Percentiles rank a stretch among this genome's conserved stretches.
phyloP scores from a whole-genome alignment of 2,113 vertebrate species.

The Origma solitaria region DNA sequence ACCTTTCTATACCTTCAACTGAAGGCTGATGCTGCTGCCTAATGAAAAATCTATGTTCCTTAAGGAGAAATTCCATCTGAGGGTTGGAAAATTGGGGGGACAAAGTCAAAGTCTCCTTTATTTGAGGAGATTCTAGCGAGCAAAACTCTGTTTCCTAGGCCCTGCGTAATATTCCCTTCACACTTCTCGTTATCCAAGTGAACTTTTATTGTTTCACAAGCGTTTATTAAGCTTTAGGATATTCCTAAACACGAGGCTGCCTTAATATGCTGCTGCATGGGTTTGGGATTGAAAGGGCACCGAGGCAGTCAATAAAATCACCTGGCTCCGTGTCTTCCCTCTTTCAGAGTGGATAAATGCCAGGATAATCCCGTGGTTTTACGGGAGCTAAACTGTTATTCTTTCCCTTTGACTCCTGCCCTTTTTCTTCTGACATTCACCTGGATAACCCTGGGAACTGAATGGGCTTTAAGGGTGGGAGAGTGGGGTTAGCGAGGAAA shows the following conservation, averaged over 20 bases:
- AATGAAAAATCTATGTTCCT: background rate
- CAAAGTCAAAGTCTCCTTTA: slow-evolving; percentile 10
- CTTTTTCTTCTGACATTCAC: slow-evolving; percentile 11
- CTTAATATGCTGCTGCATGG: slow-evolving; percentile 42
- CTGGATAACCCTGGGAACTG: background rate
- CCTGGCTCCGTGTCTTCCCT: background rate
- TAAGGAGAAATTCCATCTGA: background rate
- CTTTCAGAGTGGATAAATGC: slow-evolving; percentile 12
- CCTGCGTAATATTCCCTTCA: slow-evolving; percentile 36
- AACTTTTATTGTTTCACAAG: slow-evolving; percentile 39
- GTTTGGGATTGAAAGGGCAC: slow-evolving; percentile 45
- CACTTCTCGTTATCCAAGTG: slow-evolving; percentile 46
- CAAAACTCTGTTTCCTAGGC: no score
- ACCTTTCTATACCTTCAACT: background rate
- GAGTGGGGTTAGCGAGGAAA: background rate
- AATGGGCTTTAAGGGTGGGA: background rate
- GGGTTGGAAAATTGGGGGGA: background rate
- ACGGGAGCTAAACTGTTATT: background rate
- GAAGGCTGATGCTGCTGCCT: background rate
- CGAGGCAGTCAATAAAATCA: slow-evolving; percentile 37
- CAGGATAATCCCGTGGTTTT: slow-evolving; percentile 23
- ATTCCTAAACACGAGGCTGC: slow-evolving; percentile 47
- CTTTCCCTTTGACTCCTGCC: background rate
- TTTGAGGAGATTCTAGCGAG: no score
- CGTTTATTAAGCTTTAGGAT: slow-evolving; percentile 45